phyloP scores from a whole-genome alignment of 2,797 vertebrate genomes.

The Pterois miles region DNA sequence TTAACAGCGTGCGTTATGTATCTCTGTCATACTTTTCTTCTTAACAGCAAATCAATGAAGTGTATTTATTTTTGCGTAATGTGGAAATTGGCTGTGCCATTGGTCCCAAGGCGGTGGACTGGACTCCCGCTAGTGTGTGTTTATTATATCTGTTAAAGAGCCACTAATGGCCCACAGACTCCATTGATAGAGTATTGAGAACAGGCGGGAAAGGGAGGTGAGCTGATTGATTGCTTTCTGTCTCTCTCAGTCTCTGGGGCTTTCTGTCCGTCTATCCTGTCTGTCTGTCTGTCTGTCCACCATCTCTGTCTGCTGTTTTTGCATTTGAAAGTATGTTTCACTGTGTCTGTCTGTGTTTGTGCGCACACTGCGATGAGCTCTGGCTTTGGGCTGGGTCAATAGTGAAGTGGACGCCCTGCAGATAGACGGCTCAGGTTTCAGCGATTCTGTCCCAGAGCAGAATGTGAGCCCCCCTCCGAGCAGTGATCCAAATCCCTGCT shows the following conservation, averaged over 20 bases:
- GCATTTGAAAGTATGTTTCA: constrained; percentile 11
- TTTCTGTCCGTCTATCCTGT: constrained; percentile 4
- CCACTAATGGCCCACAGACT: constrained; percentile 52
- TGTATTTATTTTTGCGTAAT: constrained; percentile 60
- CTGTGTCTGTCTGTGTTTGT: constrained; percentile 4
- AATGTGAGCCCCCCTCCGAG: constrained; percentile 73
- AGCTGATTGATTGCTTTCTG: constrained; percentile 61
- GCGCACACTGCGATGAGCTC: constrained; percentile 11
- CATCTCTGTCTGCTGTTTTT: constrained; percentile 7
- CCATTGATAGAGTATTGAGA: constrained; percentile 25
- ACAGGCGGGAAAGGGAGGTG: constrained; percentile 4
- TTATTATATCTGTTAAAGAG: constrained; percentile 59
- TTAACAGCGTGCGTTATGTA: constrained; percentile 21
- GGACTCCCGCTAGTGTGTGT: constrained; percentile 44
- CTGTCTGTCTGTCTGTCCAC: constrained; percentile 10
- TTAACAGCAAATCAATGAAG: constrained; percentile 55
- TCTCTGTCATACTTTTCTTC: constrained; percentile 36
- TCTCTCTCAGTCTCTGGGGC: constrained; percentile 13
- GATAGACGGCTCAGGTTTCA: constrained; percentile 64
- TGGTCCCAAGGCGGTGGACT: constrained; percentile 7
- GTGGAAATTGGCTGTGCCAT: constrained; percentile 35
- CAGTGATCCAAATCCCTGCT: constrained; percentile 59
- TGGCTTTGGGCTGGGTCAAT: constrained; percentile 43
- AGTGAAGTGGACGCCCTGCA: constrained; percentile 25
- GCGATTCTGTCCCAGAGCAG: constrained; percentile 65